Base-by-base conservation (phyloP, 1,140 invertebrate genomes). In the Drosophila obscura region DNA sequence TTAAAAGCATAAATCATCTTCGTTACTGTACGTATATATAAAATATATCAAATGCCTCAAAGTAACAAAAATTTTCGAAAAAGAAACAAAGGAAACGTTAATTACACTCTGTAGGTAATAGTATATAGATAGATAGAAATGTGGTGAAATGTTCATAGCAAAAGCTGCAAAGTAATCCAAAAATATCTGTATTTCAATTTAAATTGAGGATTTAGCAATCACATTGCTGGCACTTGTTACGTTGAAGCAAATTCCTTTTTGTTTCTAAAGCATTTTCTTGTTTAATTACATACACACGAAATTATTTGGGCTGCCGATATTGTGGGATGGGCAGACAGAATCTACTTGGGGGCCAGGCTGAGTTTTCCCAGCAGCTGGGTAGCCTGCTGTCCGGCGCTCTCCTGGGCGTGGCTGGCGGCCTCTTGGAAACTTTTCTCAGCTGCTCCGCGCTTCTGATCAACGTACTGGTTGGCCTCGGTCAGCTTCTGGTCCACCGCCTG, bases 381-480 rank as follows among this genome's bases (percentile, higher is more conserved):
- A 16, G 91, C 85, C 67, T 91, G 85, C 26, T 83, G 69, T 0
- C 78, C 83, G 19, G 91, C 91, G 4, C 69, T 74, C 6, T 91
- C 87, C 62, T 92, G 90, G 41, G 82, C 91, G 16, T 77, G 79
- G 8, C 58, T 73, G 22, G 90, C 76, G 24, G 71, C 76, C 43
- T 92, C 91, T 41, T 92, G 91, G 1, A 92, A 60, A 43, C 62
- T 89, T 79, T 92, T 91, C 75, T 91, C 90, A 31, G 91, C 74
- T 26, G 83, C 82, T 39, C 90, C 84, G 8, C 92, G 79, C 65
- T 92, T 92, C 61, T 91, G 82, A 60, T 92, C 92, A 44, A 91
- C 85, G 71, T 84, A 92, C 60, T 92, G 75, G 66, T 92, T 92
- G 39, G 92, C 92, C 56, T 92, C 92, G 5, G 91, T 73, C 66